A percentile compares a stretch with the other conserved stretches of the same genome.
Conservation (phyloP, 1,140 invertebrate species). For the Bicyclus anynana region DNA sequence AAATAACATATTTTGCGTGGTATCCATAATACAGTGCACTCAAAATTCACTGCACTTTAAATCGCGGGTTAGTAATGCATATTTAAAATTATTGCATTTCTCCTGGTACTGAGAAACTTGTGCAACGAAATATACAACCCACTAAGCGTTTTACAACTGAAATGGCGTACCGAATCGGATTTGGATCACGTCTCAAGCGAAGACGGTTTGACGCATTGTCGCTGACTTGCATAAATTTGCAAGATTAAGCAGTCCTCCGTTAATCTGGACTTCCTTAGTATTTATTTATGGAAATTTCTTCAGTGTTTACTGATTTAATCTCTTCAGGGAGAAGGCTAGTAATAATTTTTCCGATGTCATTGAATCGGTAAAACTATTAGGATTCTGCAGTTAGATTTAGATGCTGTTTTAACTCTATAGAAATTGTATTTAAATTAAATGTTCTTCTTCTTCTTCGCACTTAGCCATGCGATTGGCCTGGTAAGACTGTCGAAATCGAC, state of each 20-base stretch:
- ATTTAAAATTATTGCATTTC: not conserved
- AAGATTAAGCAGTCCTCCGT: not conserved
- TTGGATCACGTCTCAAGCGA: slow-evolving; percentile 1
- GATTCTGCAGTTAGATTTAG: too few species aligned
- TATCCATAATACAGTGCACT: too few species aligned
- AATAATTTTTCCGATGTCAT: not conserved
- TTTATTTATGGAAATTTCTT: not conserved
- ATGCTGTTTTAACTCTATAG: too few species aligned
- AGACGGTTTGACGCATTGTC: slow-evolving; percentile 1
- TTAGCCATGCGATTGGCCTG: too few species aligned
- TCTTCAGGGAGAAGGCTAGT: not conserved
- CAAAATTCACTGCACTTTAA: too few species aligned
- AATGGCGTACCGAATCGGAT: not conserved
- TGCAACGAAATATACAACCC: not conserved
- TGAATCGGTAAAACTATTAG: not conserved
- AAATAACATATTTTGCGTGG: too few species aligned
- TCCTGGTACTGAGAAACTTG: not conserved
- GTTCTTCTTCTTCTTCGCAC: too few species aligned
- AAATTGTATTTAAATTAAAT: too few species aligned
- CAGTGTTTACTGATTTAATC: not conserved
- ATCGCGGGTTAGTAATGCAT: too few species aligned
- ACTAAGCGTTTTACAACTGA: not conserved
- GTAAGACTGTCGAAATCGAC: too few species aligned
- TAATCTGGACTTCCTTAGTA: not conserved
- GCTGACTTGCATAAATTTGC: slow-evolving; percentile 5